Conservation (phyloP, 2,113 vertebrate genomes). For the Probosciger aterrimus region DNA sequence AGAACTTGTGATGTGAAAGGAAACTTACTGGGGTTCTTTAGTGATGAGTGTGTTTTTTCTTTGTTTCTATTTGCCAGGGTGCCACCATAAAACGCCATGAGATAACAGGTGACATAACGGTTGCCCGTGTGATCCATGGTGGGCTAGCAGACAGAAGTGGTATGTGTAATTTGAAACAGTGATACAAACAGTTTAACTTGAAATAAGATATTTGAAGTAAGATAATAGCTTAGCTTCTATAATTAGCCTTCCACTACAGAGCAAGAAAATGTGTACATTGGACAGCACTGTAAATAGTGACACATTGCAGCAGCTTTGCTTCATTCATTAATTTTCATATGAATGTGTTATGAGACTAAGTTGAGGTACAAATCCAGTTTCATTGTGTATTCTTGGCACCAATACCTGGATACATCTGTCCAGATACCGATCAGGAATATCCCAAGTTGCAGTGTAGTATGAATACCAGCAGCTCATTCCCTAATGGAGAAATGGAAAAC, state of each 20-base stretch:
- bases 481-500: background rate
- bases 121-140: constrained; percentile 93
- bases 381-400: background rate
- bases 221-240: background rate
- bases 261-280: background rate
- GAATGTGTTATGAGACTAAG: background rate
- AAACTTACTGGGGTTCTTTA: background rate
- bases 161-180: constrained; percentile 62
- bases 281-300: background rate
- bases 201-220: background rate
- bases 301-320: background rate
- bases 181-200: background rate
- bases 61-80: constrained; percentile 77
- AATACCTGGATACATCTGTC: background rate
- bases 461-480: background rate
- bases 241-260: background rate
- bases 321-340: background rate
- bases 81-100: constrained; percentile 95
- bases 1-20: background rate
- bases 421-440: background rate
- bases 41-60: background rate
- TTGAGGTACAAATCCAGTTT: background rate
- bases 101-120: constrained; percentile 87
- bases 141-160: constrained; percentile 93
- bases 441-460: background rate